Conservation (phyloP, 2,113 vertebrate genomes). For the Edolisoma coerulescens region DNA sequence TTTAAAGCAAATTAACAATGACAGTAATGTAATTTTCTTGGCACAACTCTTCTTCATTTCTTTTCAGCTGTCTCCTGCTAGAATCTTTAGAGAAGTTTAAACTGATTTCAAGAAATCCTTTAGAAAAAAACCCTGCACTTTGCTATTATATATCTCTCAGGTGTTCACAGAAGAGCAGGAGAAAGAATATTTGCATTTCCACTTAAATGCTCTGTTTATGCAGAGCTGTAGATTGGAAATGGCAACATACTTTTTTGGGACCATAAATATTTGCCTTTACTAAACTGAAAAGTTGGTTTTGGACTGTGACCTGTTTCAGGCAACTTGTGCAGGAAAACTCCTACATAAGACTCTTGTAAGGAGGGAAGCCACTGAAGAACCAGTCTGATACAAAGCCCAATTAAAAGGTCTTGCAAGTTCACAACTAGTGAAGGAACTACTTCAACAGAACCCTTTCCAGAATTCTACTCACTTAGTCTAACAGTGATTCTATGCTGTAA, state of each 20-base stretch:
- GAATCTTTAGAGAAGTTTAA: constrained; percentile 68
- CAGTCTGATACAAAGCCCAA: background rate
- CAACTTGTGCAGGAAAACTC: background rate
- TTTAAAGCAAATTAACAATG: constrained; percentile 73
- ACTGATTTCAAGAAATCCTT: constrained; percentile 61
- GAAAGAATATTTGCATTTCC: constrained; percentile 57
- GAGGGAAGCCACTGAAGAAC: background rate
- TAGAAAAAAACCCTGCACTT: constrained; percentile 20
- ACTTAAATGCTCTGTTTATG: constrained; percentile 43
- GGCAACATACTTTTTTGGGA: constrained; percentile 45
- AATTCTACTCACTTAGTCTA: background rate
- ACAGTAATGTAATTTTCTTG: constrained; percentile 66
- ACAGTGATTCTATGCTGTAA: background rate
- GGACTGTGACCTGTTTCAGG: background rate
- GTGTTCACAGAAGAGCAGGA: constrained; percentile 12
- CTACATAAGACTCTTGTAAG: background rate
- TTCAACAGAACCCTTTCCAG: background rate
- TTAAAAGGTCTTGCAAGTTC: background rate
- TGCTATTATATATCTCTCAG: constrained; percentile 37
- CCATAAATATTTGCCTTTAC: constrained; percentile 43
- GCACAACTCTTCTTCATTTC: constrained; percentile 49
- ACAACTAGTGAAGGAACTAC: background rate
- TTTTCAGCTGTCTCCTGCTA: constrained; percentile 52
- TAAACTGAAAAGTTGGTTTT: constrained; percentile 31
- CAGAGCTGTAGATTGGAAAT: constrained; percentile 40